These are phyloP conservation scores for Entelurus aequoreus DNA, from an alignment of 2,113 vertebrate genomes.

Conservation along the genomic window DNA sequence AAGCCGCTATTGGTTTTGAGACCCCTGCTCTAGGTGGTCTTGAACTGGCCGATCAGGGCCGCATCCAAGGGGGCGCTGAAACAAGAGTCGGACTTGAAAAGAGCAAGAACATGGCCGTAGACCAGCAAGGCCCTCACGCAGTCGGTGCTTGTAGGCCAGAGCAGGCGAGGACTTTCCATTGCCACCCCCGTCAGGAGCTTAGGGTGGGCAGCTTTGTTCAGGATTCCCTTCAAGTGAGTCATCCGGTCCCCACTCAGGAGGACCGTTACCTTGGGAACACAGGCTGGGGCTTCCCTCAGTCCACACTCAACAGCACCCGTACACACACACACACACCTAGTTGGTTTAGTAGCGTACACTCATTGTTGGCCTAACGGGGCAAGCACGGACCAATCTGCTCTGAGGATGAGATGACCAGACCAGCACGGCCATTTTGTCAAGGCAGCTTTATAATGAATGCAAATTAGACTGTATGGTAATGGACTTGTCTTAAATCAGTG, in stretches of 20 bases:
- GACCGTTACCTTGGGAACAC: conserved; percentile 79
- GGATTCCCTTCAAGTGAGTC: conserved; percentile 81
- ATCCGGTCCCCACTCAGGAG: conserved; percentile 71
- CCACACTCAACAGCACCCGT: conserved; percentile 55
- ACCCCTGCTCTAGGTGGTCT: too few species aligned
- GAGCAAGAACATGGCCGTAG: neutral
- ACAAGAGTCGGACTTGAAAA: too few species aligned
- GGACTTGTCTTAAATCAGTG: conserved; percentile 25
- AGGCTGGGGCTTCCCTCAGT: conserved; percentile 70
- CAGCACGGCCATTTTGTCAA: conserved; percentile 35
- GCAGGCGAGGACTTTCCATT: conserved; percentile 61
- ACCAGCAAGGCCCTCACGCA: conserved; percentile 27
- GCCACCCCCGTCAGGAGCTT: conserved; percentile 68
- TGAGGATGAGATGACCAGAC: conserved; percentile 38
- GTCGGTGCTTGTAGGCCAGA: conserved; percentile 48
- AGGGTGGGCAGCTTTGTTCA: conserved; percentile 73
- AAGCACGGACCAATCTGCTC: conserved; percentile 56
- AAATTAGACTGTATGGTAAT: conserved; percentile 65
- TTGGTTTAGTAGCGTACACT: conserved; percentile 37
- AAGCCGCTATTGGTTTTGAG: too few species aligned
- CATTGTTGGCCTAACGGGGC: conserved; percentile 28
- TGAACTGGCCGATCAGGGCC: too few species aligned
- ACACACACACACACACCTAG: conserved; percentile 23
- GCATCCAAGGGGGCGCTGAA: too few species aligned
- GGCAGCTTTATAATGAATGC: conserved; percentile 56